phyloP scores from a whole-genome alignment of 1,140 invertebrate species.

The Drosophila suzukii region DNA sequence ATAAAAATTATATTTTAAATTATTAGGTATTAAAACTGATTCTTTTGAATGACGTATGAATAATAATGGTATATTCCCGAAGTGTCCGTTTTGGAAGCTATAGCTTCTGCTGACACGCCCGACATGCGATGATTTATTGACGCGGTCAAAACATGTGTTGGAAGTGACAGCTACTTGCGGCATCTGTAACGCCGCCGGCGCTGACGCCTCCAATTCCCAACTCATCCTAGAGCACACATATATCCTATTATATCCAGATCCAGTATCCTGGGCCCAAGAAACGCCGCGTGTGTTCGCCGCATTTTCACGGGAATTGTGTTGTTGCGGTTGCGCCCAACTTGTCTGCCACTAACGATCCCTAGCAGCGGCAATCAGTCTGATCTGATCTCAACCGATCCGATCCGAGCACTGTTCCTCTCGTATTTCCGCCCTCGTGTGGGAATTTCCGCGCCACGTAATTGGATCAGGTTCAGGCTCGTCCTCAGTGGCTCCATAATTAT shows the following conservation, averaged over 20 bases:
- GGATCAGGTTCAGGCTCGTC: slow-evolving; percentile 66
- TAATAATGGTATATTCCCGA: not conserved
- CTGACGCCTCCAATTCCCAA: slow-evolving; percentile 48
- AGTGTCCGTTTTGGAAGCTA: not conserved
- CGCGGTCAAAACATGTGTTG: slow-evolving; percentile 84
- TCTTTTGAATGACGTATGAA: not conserved
- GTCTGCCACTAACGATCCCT: slow-evolving; percentile 83
- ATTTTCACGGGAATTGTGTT: slow-evolving; percentile 74
- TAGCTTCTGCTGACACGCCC: slow-evolving; percentile 60
- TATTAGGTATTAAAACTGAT: too few species aligned
- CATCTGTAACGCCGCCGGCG: slow-evolving; percentile 77
- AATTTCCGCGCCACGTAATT: slow-evolving; percentile 72
- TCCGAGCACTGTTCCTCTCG: slow-evolving; percentile 44
- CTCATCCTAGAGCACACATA: slow-evolving; percentile 2
- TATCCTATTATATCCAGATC: slow-evolving; percentile 14
- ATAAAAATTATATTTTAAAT: not conserved
- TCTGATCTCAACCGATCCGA: slow-evolving; percentile 42
- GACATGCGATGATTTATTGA: slow-evolving; percentile 82
- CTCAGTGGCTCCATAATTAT: slow-evolving; percentile 61
- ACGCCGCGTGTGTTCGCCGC: slow-evolving; percentile 73
- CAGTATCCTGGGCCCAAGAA: slow-evolving; percentile 16
- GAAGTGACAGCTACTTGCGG: slow-evolving; percentile 84
- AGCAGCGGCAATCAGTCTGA: slow-evolving; percentile 82
- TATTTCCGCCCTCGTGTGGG: slow-evolving; percentile 73
- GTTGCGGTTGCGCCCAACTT: slow-evolving; percentile 84